A percentile compares a stretch with the other conserved stretches of the same genome.
Evolutionary conservation across 2,888 invertebrate species (phyloP).

Genomic region (Pheosia gnoma): DNA sequence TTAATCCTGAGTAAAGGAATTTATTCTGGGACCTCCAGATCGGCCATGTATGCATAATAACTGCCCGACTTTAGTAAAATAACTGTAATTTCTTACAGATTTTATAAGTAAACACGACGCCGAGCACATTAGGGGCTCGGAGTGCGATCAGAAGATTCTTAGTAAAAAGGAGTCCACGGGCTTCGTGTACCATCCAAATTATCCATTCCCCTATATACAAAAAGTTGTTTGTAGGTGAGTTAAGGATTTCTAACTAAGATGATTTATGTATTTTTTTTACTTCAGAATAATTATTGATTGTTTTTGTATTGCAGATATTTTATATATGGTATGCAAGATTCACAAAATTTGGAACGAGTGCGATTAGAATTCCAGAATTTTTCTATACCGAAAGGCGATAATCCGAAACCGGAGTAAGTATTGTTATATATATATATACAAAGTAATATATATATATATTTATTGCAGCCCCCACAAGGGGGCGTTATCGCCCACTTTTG

Average conservation of each 20-base stretch:
- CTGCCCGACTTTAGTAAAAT: too few relatives aligned
- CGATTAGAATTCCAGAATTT: constrained; percentile 94
- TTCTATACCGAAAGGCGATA: constrained; percentile 94
- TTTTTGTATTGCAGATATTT: constrained; percentile 88
- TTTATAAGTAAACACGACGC: constrained; percentile 97
- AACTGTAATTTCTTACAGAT: constrained; percentile 82
- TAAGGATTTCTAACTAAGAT: too few relatives aligned
- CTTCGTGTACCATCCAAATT: constrained; percentile 97
- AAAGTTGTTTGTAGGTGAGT: constrained; percentile 96
- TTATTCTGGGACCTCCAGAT: too few relatives aligned
- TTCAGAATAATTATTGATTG: background rate
- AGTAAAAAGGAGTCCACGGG: constrained; percentile 97
- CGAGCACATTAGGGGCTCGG: constrained; percentile 97
- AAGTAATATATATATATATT: too few relatives aligned
- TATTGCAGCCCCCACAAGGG: too few relatives aligned
- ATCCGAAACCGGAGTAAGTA: constrained; percentile 90
- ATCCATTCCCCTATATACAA: constrained; percentile 96
- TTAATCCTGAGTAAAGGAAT: too few relatives aligned
- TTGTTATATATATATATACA: background rate
- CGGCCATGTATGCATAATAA: too few relatives aligned
- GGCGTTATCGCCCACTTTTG: too few relatives aligned
- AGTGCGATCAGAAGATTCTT: constrained; percentile 99
- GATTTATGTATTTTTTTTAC: background rate
- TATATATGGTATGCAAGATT: constrained; percentile 99
- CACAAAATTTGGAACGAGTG: constrained; percentile 97